Percentiles rank a stretch among this genome's conserved stretches.
Evolutionary conservation across 1,140 invertebrate species (phyloP).

Genomic region (Aphaenogaster floridana): DNA sequence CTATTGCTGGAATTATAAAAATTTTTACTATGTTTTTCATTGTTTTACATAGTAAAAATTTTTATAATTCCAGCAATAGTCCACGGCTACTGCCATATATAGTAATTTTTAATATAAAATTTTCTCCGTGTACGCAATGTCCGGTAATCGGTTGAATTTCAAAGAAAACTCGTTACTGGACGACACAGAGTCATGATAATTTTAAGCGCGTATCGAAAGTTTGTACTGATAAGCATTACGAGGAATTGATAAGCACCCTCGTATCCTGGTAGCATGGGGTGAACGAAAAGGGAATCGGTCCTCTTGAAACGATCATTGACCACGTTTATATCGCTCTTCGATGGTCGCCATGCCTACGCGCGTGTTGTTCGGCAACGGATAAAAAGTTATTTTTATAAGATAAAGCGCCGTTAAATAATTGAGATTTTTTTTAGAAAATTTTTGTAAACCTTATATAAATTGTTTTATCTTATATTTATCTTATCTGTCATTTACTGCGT

Average conservation of each 20-base stretch:
- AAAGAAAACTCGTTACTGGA: not conserved
- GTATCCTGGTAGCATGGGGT: conserved; percentile 91
- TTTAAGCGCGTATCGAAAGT: not conserved
- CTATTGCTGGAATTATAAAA: too few species aligned
- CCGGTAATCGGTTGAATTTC: not conserved
- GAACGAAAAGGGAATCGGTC: conserved; percentile 89
- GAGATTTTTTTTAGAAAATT: not conserved
- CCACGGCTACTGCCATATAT: too few species aligned
- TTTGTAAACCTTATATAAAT: conserved; percentile 1
- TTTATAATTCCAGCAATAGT: too few species aligned
- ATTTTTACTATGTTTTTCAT: too few species aligned
- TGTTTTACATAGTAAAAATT: too few species aligned
- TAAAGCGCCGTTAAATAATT: not conserved
- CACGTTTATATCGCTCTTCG: conserved; percentile 87
- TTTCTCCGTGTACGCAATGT: conserved; percentile 69
- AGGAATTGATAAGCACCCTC: conserved; percentile 86
- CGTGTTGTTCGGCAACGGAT: not conserved
- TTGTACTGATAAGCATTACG: not conserved
- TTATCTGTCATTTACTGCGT: conserved; percentile 27
- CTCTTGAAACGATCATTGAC: conserved; percentile 88
- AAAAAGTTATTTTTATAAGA: not conserved
- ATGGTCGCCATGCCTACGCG: conserved; percentile 47
- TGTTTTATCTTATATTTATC: conserved; percentile 21
- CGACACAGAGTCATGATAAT: not conserved
- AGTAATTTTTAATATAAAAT: too few species aligned